These are phyloP conservation scores for Aphelinus certus DNA, from an alignment of 1,140 invertebrate species.

Conservation along the genomic window DNA sequence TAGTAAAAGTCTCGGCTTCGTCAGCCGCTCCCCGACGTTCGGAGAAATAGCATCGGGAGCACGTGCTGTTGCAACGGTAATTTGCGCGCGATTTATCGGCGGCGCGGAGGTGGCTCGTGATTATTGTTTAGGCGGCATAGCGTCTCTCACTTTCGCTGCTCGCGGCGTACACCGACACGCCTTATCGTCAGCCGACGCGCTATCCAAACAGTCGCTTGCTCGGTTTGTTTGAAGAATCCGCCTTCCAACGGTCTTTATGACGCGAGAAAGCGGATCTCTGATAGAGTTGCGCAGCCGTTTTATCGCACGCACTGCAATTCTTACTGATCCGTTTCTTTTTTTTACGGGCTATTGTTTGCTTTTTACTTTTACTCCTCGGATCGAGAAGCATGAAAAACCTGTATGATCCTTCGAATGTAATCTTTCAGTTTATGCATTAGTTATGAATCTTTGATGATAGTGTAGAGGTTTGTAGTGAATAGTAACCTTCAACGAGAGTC, in stretches of 20 bases:
- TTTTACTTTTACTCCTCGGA: no score
- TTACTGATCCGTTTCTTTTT: background rate
- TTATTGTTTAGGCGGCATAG: conserved; percentile 13
- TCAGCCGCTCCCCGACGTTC: no score
- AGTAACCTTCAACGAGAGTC: no score
- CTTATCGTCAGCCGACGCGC: conserved; percentile 29
- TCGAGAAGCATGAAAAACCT: no score
- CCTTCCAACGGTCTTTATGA: background rate
- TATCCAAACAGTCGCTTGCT: conserved; percentile 29
- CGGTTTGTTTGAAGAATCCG: conserved; percentile 14
- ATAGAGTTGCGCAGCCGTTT: conserved; percentile 5
- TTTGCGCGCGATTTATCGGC: no score
- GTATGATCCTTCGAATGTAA: no score
- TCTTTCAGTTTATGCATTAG: no score
- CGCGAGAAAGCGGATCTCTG: background rate
- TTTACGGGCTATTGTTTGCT: background rate
- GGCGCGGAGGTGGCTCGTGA: background rate
- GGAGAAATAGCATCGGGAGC: no score
- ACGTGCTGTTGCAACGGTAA: no score
- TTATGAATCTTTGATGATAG: no score
- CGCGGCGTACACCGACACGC: conserved; percentile 4
- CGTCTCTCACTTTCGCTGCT: background rate
- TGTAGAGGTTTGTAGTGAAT: no score
- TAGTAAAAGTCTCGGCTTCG: no score
- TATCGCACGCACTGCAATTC: conserved; percentile 23